Percentiles rank a stretch among this genome's conserved stretches.
These are phyloP conservation scores for Aptenodytes forsteri DNA, from an alignment of 2,113 vertebrate species.

Conservation along the genomic window DNA sequence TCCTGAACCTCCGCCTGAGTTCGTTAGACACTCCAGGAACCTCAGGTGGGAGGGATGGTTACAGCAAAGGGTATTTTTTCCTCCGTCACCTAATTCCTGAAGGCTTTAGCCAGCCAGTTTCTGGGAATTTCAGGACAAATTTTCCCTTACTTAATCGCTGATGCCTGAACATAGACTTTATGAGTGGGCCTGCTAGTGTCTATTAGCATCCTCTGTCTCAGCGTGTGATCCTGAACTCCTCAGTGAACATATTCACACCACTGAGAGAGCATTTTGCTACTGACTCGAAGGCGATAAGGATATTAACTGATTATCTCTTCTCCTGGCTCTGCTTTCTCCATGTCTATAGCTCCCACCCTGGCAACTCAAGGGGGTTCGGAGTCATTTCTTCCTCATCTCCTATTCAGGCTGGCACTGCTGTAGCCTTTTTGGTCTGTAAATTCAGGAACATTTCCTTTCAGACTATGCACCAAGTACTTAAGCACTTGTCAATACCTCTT, in stretches of 20 bases:
- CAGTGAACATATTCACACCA: not conserved
- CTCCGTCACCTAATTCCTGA: not conserved
- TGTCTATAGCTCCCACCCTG: not conserved
- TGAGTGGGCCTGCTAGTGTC: not conserved
- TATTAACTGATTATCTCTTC: not conserved
- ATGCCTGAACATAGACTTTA: not conserved
- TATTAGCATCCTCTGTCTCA: not conserved
- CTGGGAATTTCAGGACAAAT: not conserved
- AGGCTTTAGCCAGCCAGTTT: not conserved
- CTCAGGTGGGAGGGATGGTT: not conserved
- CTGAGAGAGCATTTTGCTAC: not conserved
- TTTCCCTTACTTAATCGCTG: not conserved
- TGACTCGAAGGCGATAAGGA: not conserved
- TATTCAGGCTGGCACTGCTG: not conserved
- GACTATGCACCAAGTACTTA: not conserved
- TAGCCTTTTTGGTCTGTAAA: not conserved
- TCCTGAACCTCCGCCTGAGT: rapidly evolving
- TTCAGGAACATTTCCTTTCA: not conserved
- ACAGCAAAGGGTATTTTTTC: not conserved
- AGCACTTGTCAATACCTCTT: not conserved
- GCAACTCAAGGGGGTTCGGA: not conserved
- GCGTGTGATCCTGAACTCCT: not conserved
- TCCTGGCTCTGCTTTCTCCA: not conserved
- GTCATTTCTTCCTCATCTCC: not conserved
- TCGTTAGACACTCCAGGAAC: rapidly evolving